Evolutionary conservation across 2,888 invertebrate species (phyloP).

Genomic region (Mesorhabditis sp.): DNA sequence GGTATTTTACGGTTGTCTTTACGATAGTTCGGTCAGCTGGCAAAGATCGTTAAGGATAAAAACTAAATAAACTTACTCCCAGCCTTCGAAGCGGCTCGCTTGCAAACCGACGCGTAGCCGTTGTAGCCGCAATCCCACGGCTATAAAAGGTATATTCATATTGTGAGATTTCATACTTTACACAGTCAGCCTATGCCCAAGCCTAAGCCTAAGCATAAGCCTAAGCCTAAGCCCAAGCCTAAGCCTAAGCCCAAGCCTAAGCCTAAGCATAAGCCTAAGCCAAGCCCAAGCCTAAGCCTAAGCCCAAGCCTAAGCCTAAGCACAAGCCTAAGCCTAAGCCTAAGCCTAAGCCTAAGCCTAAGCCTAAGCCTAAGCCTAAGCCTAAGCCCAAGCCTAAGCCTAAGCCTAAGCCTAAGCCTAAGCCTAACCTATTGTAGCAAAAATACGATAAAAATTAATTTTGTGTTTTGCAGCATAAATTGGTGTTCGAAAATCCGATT

Average conservation of each 20-base stretch:
- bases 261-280: constrained; percentile 1
- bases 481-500: too few species aligned
- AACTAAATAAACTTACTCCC: too few species aligned
- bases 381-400: constrained; percentile 15
- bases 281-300: constrained; percentile 3
- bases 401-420: constrained; percentile 12
- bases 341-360: constrained; percentile 15
- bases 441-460: too few species aligned
- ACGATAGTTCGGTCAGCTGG: neutral
- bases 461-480: too few species aligned
- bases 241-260: constrained; percentile 12
- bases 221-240: constrained; percentile 10
- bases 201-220: neutral
- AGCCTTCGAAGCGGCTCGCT: neutral
- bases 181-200: too few species aligned
- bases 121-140: neutral
- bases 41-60: too few species aligned
- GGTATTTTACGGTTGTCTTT: neutral
- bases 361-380: constrained; percentile 15
- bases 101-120: constrained; percentile 2
- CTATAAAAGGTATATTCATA: neutral
- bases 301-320: constrained; percentile 3
- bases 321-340: constrained; percentile 9
- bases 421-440: neutral
- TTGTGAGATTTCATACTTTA: too few species aligned